These are phyloP conservation scores for Anguilla japonica DNA, from an alignment of 2,113 vertebrate species.

Conservation along the genomic window DNA sequence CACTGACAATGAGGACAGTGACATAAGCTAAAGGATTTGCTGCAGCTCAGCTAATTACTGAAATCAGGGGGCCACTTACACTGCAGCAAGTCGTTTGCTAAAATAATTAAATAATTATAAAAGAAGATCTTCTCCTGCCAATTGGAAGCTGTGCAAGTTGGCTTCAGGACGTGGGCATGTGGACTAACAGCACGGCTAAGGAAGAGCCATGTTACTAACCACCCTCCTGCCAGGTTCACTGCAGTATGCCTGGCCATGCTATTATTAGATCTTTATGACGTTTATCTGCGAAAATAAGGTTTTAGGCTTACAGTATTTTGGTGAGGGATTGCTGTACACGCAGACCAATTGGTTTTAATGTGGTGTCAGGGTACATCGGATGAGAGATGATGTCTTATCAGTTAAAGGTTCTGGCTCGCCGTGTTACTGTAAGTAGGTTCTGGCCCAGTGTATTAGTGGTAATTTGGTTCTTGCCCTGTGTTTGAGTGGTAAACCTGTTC, in stretches of 20 bases:
- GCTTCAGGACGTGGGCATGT: background rate
- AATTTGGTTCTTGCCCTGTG: no score
- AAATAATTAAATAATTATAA: background rate
- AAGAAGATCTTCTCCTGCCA: background rate
- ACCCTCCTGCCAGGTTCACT: background rate
- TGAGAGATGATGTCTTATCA: background rate
- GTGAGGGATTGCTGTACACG: background rate
- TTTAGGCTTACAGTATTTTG: background rate
- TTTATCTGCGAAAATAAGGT: background rate
- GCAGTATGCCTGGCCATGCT: background rate
- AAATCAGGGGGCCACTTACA: background rate
- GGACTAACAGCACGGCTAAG: background rate
- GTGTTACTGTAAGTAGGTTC: background rate
- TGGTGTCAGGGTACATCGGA: background rate
- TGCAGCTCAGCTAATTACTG: background rate
- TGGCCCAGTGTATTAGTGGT: no score
- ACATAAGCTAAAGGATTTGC: no score
- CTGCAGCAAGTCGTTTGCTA: background rate
- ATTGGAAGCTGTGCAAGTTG: background rate
- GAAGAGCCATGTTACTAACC: background rate
- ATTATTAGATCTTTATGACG: background rate
- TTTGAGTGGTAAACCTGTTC: no score
- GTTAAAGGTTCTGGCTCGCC: no score
- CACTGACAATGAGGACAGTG: no score
- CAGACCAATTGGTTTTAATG: background rate